Percentiles rank a stretch among this genome's conserved stretches.
phyloP scores from a whole-genome alignment of 2,888 invertebrate species.

The Graphium colonna region DNA sequence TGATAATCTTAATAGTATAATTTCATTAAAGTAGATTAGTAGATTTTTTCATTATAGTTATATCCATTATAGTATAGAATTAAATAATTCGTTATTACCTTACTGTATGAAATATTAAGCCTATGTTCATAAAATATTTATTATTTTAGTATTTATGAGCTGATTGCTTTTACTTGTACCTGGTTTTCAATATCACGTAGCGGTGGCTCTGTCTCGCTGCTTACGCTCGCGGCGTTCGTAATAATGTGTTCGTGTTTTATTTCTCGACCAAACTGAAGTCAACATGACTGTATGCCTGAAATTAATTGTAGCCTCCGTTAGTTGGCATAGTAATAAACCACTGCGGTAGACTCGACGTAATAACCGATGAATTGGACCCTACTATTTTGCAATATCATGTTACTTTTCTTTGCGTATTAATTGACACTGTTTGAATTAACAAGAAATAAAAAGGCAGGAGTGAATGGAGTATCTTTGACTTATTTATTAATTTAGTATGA shows the following conservation, averaged over 20 bases:
- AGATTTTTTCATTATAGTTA: too few species aligned
- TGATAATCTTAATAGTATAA: too few species aligned
- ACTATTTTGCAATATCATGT: neutral
- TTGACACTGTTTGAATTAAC: neutral
- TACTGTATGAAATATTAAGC: too few species aligned
- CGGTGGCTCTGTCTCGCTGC: constrained; percentile 18
- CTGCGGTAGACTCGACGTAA: constrained; percentile 5
- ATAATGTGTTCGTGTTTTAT: constrained; percentile 53
- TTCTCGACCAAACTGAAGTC: constrained; percentile 49
- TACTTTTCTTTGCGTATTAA: neutral
- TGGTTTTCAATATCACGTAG: constrained; percentile 15
- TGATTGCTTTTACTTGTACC: constrained; percentile 1
- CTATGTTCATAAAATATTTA: too few species aligned
- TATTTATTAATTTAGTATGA: too few species aligned
- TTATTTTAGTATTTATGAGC: neutral
- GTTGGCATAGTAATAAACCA: constrained; percentile 48
- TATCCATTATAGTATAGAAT: too few species aligned
- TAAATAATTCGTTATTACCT: too few species aligned
- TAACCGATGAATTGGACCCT: constrained; percentile 6
- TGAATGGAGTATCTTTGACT: too few species aligned
- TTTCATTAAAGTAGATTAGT: too few species aligned
- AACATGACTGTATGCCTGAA: constrained; percentile 54
- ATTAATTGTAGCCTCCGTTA: constrained; percentile 61
- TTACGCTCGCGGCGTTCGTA: constrained; percentile 34
- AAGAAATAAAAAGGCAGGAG: constrained; percentile 18